Evolutionary conservation across 1,140 invertebrate species (phyloP).

Genomic region (Ephestia elutella): DNA sequence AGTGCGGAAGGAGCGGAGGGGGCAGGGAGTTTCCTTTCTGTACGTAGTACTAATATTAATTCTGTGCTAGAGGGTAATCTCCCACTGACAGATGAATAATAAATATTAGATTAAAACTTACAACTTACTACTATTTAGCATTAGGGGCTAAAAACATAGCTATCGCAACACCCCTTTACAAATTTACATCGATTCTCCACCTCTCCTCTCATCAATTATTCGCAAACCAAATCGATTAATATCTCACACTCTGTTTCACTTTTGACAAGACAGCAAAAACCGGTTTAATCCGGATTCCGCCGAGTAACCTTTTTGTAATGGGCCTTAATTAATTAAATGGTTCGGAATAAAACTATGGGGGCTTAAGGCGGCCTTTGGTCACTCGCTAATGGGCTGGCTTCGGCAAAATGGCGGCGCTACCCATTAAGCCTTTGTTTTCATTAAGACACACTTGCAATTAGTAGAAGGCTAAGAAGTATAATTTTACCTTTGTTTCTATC

Average conservation of each 20-base stretch:
- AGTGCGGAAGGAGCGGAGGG: too few species aligned
- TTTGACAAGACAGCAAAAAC: constrained; percentile 2
- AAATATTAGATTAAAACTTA: too few species aligned
- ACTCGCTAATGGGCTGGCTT: background rate
- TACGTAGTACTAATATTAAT: too few species aligned
- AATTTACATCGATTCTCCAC: background rate
- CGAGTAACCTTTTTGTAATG: background rate
- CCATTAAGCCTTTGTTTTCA: background rate
- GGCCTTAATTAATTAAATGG: constrained; percentile 5
- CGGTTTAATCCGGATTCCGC: constrained; percentile 2
- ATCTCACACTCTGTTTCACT: background rate
- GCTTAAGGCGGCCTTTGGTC: background rate
- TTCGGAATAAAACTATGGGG: constrained; percentile 1
- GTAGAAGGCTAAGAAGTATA: too few species aligned
- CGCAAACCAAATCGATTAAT: background rate
- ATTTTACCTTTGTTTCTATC: too few species aligned
- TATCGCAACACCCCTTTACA: background rate
- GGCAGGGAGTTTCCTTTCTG: too few species aligned
- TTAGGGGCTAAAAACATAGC: background rate
- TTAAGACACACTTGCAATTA: too few species aligned
- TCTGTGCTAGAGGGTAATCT: too few species aligned
- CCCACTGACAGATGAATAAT: too few species aligned
- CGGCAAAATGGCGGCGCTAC: background rate
- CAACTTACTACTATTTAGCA: too few species aligned
- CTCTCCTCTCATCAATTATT: background rate